A percentile compares a stretch with the other conserved stretches of the same genome.
These are phyloP conservation scores for Gorsachius goisagi DNA, from an alignment of 2,113 vertebrate species.

Conservation along the genomic window DNA sequence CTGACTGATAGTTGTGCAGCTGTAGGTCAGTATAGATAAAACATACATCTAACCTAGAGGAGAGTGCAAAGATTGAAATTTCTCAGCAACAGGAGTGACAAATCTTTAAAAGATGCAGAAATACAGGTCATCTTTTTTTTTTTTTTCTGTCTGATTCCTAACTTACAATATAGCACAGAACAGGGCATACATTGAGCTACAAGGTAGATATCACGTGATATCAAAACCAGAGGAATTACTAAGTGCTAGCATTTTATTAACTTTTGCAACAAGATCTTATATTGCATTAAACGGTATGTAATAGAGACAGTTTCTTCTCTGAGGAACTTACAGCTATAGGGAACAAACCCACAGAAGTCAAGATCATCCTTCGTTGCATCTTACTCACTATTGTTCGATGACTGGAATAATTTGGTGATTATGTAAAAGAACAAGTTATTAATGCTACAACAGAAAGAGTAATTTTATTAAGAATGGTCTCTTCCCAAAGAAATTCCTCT, in stretches of 20 bases:
- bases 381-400: background rate
- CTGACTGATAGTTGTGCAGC: background rate
- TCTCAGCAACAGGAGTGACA: background rate
- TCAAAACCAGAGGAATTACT: background rate
- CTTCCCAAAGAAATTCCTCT: background rate
- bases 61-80: background rate
- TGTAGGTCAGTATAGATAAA: background rate
- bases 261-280: background rate
- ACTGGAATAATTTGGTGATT: background rate
- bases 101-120: background rate
- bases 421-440: background rate
- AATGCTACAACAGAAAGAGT: background rate
- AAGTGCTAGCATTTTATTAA: background rate
- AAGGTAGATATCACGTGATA: background rate
- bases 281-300: background rate
- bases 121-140: background rate
- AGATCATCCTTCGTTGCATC: rapidly evolving
- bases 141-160: background rate
- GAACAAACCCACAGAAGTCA: background rate
- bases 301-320: background rate
- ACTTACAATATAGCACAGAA: background rate
- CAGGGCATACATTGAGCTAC: background rate
- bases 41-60: background rate
- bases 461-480: background rate
- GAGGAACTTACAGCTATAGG: background rate